phyloP scores from a whole-genome alignment of 2,888 invertebrate species.

The Bhutanitis thaidina region DNA sequence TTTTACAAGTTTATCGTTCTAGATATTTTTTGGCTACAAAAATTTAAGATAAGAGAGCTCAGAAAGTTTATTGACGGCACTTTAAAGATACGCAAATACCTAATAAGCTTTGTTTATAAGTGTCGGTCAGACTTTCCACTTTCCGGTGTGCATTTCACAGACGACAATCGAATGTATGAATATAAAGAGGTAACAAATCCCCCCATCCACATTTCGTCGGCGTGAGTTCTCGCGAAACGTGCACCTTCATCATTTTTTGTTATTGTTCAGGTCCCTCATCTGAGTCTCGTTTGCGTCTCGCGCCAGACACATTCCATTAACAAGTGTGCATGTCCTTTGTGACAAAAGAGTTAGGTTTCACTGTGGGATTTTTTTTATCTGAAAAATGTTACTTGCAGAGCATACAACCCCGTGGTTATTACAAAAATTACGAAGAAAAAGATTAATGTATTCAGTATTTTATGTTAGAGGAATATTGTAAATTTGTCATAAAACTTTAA shows the following conservation, averaged over 20 bases:
- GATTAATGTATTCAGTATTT: neutral
- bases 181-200: slow-evolving; percentile 1
- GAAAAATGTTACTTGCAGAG: neutral
- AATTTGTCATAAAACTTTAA: no score
- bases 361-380: neutral
- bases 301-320: slow-evolving; percentile 18
- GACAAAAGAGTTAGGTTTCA: slow-evolving; percentile 8
- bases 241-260: slow-evolving; percentile 16
- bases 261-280: slow-evolving; percentile 15
- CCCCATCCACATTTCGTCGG: neutral
- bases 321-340: slow-evolving; percentile 16
- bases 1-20: no score
- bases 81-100: no score
- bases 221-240: slow-evolving; percentile 1
- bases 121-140: no score
- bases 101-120: no score
- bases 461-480: no score
- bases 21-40: no score
- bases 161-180: no score
- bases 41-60: no score
- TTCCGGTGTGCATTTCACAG: no score
- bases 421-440: neutral
- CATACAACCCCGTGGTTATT: neutral
- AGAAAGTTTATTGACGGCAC: no score
- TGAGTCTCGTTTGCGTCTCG: slow-evolving; percentile 7